Percentiles rank a stretch among this genome's conserved stretches.
These are phyloP conservation scores for Pao palembangensis DNA, from an alignment of 2,113 vertebrate species.

Conservation along the genomic window DNA sequence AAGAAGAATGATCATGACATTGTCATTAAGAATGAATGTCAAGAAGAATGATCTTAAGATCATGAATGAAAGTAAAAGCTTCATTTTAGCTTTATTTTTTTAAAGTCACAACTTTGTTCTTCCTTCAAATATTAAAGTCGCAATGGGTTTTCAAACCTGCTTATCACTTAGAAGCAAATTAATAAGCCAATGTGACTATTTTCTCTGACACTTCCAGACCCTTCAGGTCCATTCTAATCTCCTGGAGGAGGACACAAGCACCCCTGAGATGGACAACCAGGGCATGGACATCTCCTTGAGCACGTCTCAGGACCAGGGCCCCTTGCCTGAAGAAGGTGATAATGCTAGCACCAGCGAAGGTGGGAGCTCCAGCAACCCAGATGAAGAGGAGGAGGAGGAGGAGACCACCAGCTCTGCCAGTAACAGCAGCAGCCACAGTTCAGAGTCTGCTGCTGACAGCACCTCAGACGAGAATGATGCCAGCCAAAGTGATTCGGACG, in stretches of 20 bases:
- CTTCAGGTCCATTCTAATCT: slow-evolving; percentile 61
- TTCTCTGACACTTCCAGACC: slow-evolving; percentile 44
- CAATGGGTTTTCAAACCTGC: no score
- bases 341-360: slow-evolving; percentile 31
- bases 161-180: not conserved
- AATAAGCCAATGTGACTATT: not conserved
- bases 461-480: slow-evolving; percentile 64
- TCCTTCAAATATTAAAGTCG: no score
- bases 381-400: slow-evolving; percentile 55
- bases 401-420: slow-evolving; percentile 43
- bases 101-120: no score
- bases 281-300: slow-evolving; percentile 52
- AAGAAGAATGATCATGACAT: no score
- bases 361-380: slow-evolving; percentile 49
- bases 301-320: slow-evolving; percentile 42
- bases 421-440: slow-evolving; percentile 56
- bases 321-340: slow-evolving; percentile 31
- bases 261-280: slow-evolving; percentile 72
- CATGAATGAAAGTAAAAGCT: no score
- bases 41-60: no score
- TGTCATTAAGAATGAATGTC: no score
- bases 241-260: slow-evolving; percentile 74
- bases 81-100: no score
- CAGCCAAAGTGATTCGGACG: slow-evolving; percentile 53
- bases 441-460: slow-evolving; percentile 62